Base-by-base conservation (phyloP, 2,888 invertebrate genomes). In the Ophioninae sp. region DNA sequence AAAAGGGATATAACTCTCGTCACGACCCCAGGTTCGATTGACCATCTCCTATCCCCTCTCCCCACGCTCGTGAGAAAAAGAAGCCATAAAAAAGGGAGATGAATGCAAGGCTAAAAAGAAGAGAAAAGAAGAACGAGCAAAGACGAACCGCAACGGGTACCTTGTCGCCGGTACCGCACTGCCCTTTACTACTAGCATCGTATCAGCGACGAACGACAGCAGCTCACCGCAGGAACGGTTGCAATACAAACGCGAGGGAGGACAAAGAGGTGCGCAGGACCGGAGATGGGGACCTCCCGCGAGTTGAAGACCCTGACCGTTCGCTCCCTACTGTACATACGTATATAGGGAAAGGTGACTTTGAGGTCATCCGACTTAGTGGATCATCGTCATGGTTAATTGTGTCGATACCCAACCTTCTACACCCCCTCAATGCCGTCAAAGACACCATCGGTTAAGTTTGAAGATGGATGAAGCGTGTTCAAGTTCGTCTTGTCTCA, bases 251-350 rank as follows among this genome's bases (percentile, higher is more conserved):
- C 83, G 78, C 78, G 77, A 77, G 80, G 75, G 81, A 75, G 67
- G 85, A 82, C 85, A 83, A 81, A 74, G 82, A 83, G 69, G 81
- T 75, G 59, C 68, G 77, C 57, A 65, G 64, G 37, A 41, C 65
- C n/a, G 64, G 50, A 44, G 69, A 73, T 70, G 83, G 68, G 74
- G 86, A 85, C 86, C 85, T 85, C 86, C 85, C 83, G 86, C 86
- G 81, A 61, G 61, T 37, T 81, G 80, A 73, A 69, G 85, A 70
- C 87, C 86, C 84, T 87, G 87, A 87, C 87, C 86, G 78, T 86
- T 87, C 85, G 83, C 80, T 86, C 85, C 82, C 79, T 83, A 57
- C 79, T 82, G 61, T 81, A 44, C 70, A 61, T 37, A 39, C 57
- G 6, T 21, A 21, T 10, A 7, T 17, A 20, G 39, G 39, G 21